phyloP scores from a whole-genome alignment of 2,797 vertebrate genomes.

The Coluber constrictor region DNA sequence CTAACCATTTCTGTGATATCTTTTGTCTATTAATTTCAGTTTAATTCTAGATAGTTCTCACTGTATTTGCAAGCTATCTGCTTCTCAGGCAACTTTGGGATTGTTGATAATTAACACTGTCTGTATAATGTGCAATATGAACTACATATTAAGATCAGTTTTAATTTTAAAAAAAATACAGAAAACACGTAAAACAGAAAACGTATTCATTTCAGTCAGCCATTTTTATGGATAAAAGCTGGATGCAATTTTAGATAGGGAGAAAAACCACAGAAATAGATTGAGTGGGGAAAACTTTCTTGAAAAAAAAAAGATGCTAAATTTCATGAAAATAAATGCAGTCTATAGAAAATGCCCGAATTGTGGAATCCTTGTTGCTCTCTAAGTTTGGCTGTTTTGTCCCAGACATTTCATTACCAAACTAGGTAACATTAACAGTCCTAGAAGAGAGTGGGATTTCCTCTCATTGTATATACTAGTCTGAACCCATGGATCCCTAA shows the following conservation, averaged over 20 bases:
- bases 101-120: background rate
- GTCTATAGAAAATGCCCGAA: background rate
- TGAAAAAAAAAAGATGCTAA: background rate
- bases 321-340: background rate
- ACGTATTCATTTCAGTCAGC: background rate
- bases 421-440: background rate
- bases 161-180: background rate
- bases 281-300: background rate
- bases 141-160: background rate
- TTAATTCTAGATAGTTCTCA: background rate
- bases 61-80: background rate
- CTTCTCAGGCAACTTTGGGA: background rate
- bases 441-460: background rate
- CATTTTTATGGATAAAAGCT: background rate
- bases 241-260: background rate
- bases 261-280: background rate
- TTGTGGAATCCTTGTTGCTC: background rate
- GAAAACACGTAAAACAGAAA: background rate
- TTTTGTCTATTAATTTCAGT: background rate
- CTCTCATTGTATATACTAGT: background rate
- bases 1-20: background rate
- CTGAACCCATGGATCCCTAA: background rate
- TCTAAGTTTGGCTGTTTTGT: background rate
- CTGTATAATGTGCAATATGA: background rate
- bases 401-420: background rate